Percentiles rank a stretch among this genome's conserved stretches.
These are phyloP conservation scores for Calypte anna DNA, from an alignment of 2,113 vertebrate species.

Conservation along the genomic window DNA sequence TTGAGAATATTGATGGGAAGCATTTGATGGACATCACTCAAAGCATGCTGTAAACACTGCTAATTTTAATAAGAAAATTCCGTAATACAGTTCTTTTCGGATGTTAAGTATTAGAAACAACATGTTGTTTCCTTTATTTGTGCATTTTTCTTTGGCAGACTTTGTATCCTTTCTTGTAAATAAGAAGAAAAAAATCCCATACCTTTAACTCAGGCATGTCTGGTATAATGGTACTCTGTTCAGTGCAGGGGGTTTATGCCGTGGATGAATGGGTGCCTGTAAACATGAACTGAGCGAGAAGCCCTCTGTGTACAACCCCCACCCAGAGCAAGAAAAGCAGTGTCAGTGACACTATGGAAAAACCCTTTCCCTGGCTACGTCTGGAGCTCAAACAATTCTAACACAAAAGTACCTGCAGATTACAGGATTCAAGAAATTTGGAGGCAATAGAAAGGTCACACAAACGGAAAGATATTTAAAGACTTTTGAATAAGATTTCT, in stretches of 20 bases:
- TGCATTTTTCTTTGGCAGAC: neutral
- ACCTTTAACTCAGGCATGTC: neutral
- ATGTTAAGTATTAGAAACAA: neutral
- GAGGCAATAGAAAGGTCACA: neutral
- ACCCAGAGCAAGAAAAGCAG: neutral
- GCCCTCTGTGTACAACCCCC: fast-evolving
- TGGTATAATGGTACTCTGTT: neutral
- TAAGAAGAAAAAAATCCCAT: neutral
- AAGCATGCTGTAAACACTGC: neutral
- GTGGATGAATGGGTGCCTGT: neutral
- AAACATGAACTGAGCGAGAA: neutral
- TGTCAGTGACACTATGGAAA: neutral
- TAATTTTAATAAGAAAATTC: constrained; percentile 32
- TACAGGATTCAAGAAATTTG: neutral
- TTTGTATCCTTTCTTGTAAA: neutral
- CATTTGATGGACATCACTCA: neutral
- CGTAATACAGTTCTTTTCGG: neutral
- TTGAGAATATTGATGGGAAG: neutral
- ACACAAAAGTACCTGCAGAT: neutral
- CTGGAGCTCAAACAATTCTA: neutral
- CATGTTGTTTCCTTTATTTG: neutral
- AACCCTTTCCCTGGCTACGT: neutral
- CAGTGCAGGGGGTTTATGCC: neutral
- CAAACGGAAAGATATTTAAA: neutral
- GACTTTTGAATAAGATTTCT: neutral